Base-by-base conservation (phyloP, 1,140 invertebrate genomes). In the Lutraria rhynchaena region DNA sequence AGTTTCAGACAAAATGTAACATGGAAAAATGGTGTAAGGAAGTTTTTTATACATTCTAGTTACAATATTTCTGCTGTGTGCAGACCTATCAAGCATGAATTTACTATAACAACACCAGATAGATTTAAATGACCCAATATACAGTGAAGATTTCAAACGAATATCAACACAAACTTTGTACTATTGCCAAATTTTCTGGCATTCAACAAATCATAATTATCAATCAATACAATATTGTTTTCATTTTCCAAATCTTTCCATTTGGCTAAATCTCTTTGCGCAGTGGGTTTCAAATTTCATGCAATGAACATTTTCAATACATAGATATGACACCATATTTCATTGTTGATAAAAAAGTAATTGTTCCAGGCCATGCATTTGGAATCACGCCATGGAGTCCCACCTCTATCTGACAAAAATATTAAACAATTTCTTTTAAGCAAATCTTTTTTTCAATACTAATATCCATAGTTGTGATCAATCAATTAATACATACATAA, bases 211-310 rank as follows among this genome's bases (percentile, higher is more conserved):
- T 51, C 69, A 37, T 71, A 24, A 22, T 31, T 55, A 35, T 35
- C 49, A 71, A 71, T 71, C 69, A 51, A 71, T 71, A 57, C 0
- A 13, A n/a, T n/a, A 71, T 55, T 55, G 49, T 71, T 55, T 71
- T 71, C 53, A 55, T 71, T 57, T 37, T 71, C 53, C 57, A 9
- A 55, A 71, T 55, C 49, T 53, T 71, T 71, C 69, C 69, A 71
- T 71, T n/a, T 71, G 69, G 57, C 31, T 71, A 55, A 57, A 55
- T 55, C 27, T 71, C 29, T 71, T 37, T 55, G 57, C 69, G 35
- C 19, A 4, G 22, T 15, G 41, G 57, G 69, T 71, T 55, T 71
- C 69, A 11, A 29, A 41, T 71, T 71, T 57, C 69, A 19, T 37
- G 37, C 44, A 19, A 41, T 67, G 44, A 67, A 49, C 27, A 46